Conservation (phyloP, 2,113 vertebrate genomes). For the Apodemus speciosus region DNA sequence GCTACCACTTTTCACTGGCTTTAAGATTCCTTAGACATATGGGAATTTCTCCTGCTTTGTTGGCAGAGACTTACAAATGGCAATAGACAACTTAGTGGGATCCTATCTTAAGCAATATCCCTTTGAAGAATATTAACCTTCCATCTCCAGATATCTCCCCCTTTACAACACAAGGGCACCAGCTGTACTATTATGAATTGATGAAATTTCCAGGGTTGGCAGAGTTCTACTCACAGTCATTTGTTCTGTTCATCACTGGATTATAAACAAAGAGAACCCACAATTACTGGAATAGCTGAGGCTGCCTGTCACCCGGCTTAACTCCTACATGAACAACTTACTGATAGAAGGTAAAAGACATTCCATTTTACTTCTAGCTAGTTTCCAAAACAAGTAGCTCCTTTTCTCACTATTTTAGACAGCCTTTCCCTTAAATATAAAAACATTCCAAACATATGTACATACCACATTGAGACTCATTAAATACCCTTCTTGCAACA, state of each 20-base stretch:
- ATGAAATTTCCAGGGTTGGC: background rate
- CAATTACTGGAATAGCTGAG: slow-evolving; percentile 32
- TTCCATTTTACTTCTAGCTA: slow-evolving; percentile 14
- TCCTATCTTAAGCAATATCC: background rate
- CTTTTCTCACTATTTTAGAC: background rate
- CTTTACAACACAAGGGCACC: slow-evolving; percentile 15
- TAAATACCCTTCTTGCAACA: background rate
- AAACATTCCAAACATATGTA: background rate
- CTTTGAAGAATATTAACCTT: background rate
- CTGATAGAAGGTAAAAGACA: background rate
- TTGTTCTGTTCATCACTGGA: slow-evolving; percentile 43
- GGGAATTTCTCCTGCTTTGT: background rate
- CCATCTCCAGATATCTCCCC: background rate
- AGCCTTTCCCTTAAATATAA: background rate
- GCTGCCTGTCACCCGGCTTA: background rate
- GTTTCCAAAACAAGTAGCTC: slow-evolving; percentile 29
- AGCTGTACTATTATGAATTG: slow-evolving; percentile 29
- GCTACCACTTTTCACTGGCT: background rate
- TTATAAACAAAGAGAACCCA: slow-evolving; percentile 10
- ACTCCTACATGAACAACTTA: slow-evolving; percentile 17
- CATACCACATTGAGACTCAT: background rate
- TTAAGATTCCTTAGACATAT: background rate
- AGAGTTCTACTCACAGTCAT: slow-evolving; percentile 23
- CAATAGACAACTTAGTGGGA: slow-evolving; percentile 21
- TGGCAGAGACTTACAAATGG: background rate